Evolutionary conservation across 1,140 invertebrate genomes (phyloP).

Genomic region (Bombus terrestris): DNA sequence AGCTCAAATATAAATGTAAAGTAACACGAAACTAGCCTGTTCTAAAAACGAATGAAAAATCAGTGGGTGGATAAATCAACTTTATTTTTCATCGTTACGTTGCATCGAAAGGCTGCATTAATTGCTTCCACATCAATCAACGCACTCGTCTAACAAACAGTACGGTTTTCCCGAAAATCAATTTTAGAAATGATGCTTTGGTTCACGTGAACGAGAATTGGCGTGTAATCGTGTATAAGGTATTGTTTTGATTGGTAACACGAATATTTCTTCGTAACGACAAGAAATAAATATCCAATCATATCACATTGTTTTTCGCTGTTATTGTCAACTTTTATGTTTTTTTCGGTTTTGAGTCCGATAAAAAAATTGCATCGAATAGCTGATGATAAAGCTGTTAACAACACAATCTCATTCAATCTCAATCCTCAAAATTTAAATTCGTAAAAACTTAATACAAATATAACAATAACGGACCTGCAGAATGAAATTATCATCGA

Average conservation of each 20-base stretch:
- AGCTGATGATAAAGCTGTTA: too few species aligned
- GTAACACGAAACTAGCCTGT: neutral
- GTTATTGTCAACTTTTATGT: neutral
- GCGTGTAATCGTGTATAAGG: neutral
- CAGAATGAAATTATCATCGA: too few species aligned
- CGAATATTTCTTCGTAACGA: neutral
- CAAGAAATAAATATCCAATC: neutral
- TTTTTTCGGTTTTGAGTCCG: neutral
- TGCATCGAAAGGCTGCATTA: neutral
- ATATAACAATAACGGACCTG: too few species aligned
- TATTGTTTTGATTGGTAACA: neutral
- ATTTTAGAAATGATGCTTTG: neutral
- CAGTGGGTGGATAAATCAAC: neutral
- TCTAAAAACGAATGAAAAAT: neutral
- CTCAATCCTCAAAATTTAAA: too few species aligned
- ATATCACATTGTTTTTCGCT: neutral
- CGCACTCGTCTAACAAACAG: neutral
- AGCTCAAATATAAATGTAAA: neutral
- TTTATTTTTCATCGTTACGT: neutral
- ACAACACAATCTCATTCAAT: too few species aligned
- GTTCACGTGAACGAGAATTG: neutral
- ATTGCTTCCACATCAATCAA: slow-evolving; percentile 31
- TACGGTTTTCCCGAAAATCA: neutral
- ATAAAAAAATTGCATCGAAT: neutral
- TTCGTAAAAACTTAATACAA: too few species aligned